Conservation (phyloP, 2,113 vertebrate species). For the Polyodon spathula region DNA sequence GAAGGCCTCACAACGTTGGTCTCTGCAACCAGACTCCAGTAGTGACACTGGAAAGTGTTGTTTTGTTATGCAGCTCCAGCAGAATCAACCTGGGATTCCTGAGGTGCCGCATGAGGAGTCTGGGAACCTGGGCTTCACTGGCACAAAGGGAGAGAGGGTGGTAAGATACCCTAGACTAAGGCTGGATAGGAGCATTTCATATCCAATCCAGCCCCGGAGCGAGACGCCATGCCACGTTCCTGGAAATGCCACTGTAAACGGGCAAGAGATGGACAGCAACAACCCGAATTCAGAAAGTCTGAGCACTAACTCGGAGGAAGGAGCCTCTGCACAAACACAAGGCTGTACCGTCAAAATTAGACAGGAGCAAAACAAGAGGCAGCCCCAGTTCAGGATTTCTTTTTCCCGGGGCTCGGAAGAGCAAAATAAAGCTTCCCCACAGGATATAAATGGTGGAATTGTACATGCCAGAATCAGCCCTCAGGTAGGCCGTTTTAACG, state of each 20-base stretch:
- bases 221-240: conserved; percentile 22
- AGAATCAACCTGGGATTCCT: conserved; percentile 37
- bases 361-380: conserved; percentile 68
- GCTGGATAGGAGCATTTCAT: conserved; percentile 71
- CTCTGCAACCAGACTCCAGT: conserved; percentile 64
- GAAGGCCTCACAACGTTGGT: conserved; percentile 55
- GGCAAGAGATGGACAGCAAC: conserved; percentile 27
- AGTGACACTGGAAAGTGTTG: conserved; percentile 64
- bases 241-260: conserved; percentile 21
- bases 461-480: conserved; percentile 27
- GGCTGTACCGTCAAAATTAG: conserved; percentile 81
- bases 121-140: conserved; percentile 54
- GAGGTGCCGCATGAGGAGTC: conserved; percentile 25
- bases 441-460: conserved; percentile 38
- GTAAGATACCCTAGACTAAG: conserved; percentile 74
- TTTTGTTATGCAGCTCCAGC: conserved; percentile 84
- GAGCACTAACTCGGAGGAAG: conserved; percentile 43
- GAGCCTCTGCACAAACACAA: conserved; percentile 48
- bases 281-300: conserved; percentile 37
- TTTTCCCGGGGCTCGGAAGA: conserved; percentile 69
- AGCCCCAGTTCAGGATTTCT: conserved; percentile 86
- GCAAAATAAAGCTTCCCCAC: conserved; percentile 32
- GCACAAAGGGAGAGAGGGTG: conserved; percentile 58
- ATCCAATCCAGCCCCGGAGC: conserved; percentile 54
- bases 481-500: conserved; percentile 53